Conservation (phyloP, 1,140 invertebrate species). For the Pantala flavescens region DNA sequence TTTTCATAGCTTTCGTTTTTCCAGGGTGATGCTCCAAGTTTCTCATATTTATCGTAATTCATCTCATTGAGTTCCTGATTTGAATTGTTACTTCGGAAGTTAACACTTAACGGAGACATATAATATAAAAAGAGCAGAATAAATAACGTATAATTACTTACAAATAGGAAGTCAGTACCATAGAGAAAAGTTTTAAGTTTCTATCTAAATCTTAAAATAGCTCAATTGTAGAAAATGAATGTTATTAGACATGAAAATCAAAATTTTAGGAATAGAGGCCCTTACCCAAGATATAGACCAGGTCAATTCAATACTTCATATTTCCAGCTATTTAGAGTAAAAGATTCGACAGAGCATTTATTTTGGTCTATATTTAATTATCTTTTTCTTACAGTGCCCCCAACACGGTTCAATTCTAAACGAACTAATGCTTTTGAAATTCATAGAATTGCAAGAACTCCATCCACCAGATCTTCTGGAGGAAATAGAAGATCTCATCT, state of each 20-base stretch:
- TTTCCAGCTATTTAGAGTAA: neutral
- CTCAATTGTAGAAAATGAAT: neutral
- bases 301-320: neutral
- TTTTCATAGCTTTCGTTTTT: no score
- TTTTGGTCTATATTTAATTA: neutral
- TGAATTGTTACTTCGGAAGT: no score
- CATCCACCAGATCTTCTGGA: neutral
- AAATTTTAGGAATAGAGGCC: neutral
- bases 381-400: neutral
- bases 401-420: neutral
- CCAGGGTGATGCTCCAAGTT: no score
- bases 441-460: neutral
- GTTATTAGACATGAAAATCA: neutral
- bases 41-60: no score
- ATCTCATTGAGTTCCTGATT: no score
- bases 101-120: no score
- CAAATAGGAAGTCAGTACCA: no score
- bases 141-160: no score
- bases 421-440: neutral
- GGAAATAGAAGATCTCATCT: neutral
- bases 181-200: no score
- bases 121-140: no score
- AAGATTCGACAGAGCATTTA: neutral
- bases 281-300: neutral
- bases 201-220: no score